Evolutionary conservation across 2,797 vertebrate genomes (phyloP).

Genomic region (Brachyrhaphis roseni): DNA sequence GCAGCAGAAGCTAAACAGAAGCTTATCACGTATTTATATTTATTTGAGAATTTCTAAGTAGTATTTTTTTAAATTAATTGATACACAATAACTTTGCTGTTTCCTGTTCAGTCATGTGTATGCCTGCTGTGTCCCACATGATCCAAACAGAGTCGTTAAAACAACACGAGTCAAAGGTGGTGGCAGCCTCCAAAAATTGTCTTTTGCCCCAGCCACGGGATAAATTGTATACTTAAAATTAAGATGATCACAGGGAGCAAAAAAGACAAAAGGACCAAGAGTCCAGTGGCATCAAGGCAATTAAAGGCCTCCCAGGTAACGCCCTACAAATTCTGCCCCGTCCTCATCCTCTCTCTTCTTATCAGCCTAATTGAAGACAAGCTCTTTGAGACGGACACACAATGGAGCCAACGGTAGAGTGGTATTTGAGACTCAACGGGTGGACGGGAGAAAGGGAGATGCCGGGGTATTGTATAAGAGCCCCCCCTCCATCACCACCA

Average conservation of each 20-base stretch:
- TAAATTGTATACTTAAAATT: slow-evolving; percentile 88
- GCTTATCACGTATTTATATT: background rate
- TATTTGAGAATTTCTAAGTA: background rate
- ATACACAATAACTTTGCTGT: background rate
- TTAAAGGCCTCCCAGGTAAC: slow-evolving; percentile 85
- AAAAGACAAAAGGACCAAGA: slow-evolving; percentile 78
- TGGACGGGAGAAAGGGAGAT: slow-evolving; percentile 70
- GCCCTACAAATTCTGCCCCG: slow-evolving; percentile 47
- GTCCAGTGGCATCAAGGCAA: slow-evolving; percentile 85
- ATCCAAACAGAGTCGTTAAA: slow-evolving; percentile 40
- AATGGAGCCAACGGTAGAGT: slow-evolving; percentile 76
- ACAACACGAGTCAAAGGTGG: slow-evolving; percentile 42
- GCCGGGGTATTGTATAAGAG: slow-evolving; percentile 66
- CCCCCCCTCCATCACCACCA: slow-evolving; percentile 45
- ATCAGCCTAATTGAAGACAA: slow-evolving; percentile 93
- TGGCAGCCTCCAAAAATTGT: slow-evolving; percentile 43
- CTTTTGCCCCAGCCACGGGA: slow-evolving; percentile 77
- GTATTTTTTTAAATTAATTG: background rate
- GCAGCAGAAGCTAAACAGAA: background rate
- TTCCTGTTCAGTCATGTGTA: slow-evolving; percentile 4
- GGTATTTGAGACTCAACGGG: slow-evolving; percentile 77
- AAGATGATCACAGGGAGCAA: slow-evolving; percentile 83
- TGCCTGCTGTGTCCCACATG: slow-evolving; percentile 13
- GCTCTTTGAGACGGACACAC: slow-evolving; percentile 79
- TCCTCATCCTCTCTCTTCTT: slow-evolving; percentile 88